phyloP scores from a whole-genome alignment of 2,113 vertebrate genomes.

The Candoia aspera region DNA sequence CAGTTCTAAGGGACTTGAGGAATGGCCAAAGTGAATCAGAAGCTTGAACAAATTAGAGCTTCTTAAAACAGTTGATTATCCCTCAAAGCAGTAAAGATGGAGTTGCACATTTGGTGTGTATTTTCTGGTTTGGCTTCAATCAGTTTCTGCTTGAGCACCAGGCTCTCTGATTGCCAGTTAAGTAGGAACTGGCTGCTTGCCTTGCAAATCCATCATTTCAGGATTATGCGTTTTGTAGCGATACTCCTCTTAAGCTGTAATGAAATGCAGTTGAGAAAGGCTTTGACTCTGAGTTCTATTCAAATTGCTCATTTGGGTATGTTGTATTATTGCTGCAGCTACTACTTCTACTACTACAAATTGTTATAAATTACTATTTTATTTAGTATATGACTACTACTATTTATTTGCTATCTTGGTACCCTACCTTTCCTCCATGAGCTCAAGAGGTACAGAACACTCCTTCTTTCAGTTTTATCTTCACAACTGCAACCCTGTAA shows the following conservation, averaged over 20 bases:
- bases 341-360: neutral
- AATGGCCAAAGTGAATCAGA: neutral
- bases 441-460: neutral
- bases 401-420: neutral
- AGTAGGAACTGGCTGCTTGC: neutral
- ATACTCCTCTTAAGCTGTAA: neutral
- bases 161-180: neutral
- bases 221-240: neutral
- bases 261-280: neutral
- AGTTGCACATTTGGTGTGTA: neutral
- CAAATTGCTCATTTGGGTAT: neutral
- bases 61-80: neutral
- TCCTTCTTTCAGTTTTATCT: neutral
- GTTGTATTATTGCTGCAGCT: neutral
- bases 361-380: neutral
- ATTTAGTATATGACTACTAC: neutral
- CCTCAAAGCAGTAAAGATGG: neutral
- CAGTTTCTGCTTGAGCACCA: neutral
- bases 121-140: neutral
- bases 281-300: neutral
- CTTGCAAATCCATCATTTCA: neutral
- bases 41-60: neutral
- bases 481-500: neutral
- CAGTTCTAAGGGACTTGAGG: no score
- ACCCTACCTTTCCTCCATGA: neutral